A percentile compares a stretch with the other conserved stretches of the same genome.
Evolutionary conservation across 1,140 invertebrate species (phyloP).

Genomic region (Ridgeia piscesae): DNA sequence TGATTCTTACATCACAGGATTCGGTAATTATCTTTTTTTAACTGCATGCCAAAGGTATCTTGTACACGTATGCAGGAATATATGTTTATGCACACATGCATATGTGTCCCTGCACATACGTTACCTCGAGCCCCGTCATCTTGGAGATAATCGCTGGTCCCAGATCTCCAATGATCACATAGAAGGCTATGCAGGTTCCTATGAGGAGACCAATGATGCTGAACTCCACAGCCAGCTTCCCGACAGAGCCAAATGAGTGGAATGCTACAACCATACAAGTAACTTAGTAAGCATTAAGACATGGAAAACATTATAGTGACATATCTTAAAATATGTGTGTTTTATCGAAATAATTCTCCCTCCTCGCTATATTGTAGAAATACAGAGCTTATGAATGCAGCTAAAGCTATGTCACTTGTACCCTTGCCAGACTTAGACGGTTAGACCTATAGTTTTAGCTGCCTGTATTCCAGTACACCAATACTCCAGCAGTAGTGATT

Average conservation of each 20-base stretch:
- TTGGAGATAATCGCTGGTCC: conserved; percentile 87
- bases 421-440: too few species aligned
- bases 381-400: too few species aligned
- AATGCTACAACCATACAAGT: conserved; percentile 67
- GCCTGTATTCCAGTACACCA: too few species aligned
- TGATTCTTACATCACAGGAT: neutral
- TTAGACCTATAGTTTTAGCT: too few species aligned
- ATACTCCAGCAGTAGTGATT: too few species aligned
- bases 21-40: neutral
- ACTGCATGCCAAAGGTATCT: neutral
- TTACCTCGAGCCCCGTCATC: conserved; percentile 69
- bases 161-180: conserved; percentile 96
- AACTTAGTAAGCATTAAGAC: neutral
- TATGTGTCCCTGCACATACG: neutral
- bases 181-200: conserved; percentile 93
- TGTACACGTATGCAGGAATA: neutral
- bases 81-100: neutral
- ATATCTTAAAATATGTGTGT: neutral
- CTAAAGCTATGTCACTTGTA: too few species aligned
- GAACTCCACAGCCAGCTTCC: conserved; percentile 85
- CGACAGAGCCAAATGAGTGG: conserved; percentile 83
- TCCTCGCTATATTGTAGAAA: too few species aligned
- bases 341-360: too few species aligned
- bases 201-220: conserved; percentile 90
- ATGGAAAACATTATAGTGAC: neutral